Base-by-base conservation (phyloP, 2,888 invertebrate species). In the Nudaria mundana region DNA sequence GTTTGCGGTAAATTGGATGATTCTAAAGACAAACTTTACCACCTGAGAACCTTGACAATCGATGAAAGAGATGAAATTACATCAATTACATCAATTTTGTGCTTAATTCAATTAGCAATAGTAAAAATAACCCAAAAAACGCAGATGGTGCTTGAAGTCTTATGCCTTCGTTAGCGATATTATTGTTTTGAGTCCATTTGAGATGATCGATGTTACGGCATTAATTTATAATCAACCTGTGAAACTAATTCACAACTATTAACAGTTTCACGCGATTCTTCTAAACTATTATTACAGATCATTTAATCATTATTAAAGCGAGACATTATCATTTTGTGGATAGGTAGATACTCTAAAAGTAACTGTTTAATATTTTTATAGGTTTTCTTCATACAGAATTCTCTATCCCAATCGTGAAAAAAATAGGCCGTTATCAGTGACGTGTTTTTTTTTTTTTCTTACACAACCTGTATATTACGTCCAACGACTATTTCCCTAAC, bases 201-300 rank as follows among this genome's bases (percentile, higher is more conserved):
- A 10, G 16, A 25, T 42, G 42, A 37, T 33, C 42, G 33, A 33
- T 20, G 42, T 37, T 43, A 43, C 34, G 42, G 29, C 34, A 38
- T 33, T 43, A 33, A 38, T 43, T 7, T 6, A 22, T 37, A 43
- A 43, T 43, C 34, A 37, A 34, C 30, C 31, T 26, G 12, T 34
- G 34, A 34, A 23, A 24, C 30, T 42, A 42, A 37, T 34, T 43
- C 26, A 30, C 33, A 34, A 12, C 42, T 23, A 43, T 43, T 43
- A 42, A 30, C 29, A 37, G 37, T 43, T 38, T 43, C 37, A 43
- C 42, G 42, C 37, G 30, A 34, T 43, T 43, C 13, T 15, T 20
- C 20, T 37, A 32, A 37, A 37, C 32, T 37, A 42, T 37, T 37
- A 37, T 37, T 37, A 42, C 25, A 34, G 16, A 33, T 34, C 42